phyloP scores from a whole-genome alignment of 1,140 invertebrate genomes.

The Aphelenchoides besseyi region DNA sequence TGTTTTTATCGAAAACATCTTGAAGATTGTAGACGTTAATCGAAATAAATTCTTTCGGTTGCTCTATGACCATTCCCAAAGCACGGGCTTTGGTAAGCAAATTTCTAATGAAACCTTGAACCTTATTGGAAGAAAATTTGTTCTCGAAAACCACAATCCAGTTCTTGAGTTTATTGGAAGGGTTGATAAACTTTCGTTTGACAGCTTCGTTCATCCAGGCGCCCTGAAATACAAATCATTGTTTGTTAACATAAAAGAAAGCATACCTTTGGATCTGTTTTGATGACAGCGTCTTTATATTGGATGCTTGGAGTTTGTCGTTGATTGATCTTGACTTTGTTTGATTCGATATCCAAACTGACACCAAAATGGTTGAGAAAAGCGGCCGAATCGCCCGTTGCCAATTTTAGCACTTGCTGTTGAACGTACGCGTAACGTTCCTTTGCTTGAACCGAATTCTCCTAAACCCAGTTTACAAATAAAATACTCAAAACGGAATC shows the following conservation, averaged over 20 bases:
- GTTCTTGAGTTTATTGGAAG: neutral
- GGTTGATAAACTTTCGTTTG: neutral
- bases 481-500: neutral
- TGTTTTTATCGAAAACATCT: neutral
- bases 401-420: slow-evolving; percentile 5
- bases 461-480: neutral
- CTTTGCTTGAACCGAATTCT: neutral
- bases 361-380: slow-evolving; percentile 11
- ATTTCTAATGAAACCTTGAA: neutral
- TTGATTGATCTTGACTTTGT: neutral
- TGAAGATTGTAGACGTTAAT: neutral
- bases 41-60: neutral
- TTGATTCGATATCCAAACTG: slow-evolving; percentile 1
- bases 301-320: neutral
- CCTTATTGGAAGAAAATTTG: neutral
- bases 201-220: neutral
- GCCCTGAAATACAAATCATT: neutral
- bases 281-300: neutral
- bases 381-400: neutral
- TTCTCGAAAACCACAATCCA: neutral
- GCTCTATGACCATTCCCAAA: neutral
- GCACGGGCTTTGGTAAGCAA: neutral
- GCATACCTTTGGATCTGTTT: neutral
- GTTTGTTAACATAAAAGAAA: neutral
- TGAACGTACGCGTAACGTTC: neutral